Evolutionary conservation across 2,888 invertebrate genomes (phyloP).

Genomic region (Portevinia maculata): DNA sequence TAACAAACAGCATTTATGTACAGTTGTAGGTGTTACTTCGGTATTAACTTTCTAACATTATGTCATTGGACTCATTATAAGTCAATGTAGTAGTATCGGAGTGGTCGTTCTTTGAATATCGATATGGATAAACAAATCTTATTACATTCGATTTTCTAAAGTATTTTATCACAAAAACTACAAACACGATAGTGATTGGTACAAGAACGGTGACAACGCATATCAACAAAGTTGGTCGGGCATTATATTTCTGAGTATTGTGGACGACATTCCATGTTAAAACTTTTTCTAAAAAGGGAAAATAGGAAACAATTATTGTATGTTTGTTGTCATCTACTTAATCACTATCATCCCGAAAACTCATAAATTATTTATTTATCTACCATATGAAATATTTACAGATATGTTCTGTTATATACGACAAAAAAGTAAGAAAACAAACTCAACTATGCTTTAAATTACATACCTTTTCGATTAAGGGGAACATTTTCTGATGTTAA

Average conservation of each 20-base stretch:
- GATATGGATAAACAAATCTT: background rate
- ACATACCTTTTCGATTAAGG: background rate
- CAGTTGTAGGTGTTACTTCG: too few species aligned
- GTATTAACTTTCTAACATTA: background rate
- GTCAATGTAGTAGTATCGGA: slow-evolving; percentile 3
- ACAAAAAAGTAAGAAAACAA: background rate
- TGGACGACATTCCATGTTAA: slow-evolving; percentile 9
- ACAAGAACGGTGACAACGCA: background rate
- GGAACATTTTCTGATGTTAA: background rate
- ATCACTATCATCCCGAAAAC: too few species aligned
- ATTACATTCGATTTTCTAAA: background rate
- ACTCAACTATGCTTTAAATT: background rate
- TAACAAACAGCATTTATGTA: too few species aligned
- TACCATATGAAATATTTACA: background rate
- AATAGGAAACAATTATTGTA: too few species aligned
- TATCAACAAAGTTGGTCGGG: background rate
- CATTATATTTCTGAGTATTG: too few species aligned
- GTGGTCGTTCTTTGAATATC: background rate
- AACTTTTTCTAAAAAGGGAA: slow-evolving; percentile 5
- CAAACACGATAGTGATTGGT: background rate
- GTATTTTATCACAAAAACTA: background rate
- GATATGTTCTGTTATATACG: background rate
- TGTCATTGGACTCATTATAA: background rate
- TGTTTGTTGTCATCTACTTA: too few species aligned
- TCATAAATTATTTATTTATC: background rate